Evolutionary conservation across 2,797 vertebrate species (phyloP).

Genomic region (Periparus ater): DNA sequence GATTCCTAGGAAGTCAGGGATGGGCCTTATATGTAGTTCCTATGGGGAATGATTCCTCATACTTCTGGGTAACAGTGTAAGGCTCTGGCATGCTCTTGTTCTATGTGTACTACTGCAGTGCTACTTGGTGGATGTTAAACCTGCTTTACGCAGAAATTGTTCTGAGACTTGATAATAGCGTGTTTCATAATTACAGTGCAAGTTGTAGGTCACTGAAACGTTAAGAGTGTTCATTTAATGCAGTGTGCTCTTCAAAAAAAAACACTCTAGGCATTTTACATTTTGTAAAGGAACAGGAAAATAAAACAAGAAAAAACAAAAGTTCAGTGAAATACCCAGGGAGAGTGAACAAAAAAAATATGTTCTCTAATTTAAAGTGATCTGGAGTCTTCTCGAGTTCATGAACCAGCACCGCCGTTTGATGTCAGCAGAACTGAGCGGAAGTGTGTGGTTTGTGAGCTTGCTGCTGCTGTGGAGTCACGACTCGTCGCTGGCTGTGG

Average conservation of each 20-base stretch:
- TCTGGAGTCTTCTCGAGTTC: slow-evolving; percentile 39
- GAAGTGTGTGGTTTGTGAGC: slow-evolving; percentile 58
- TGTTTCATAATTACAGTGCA: slow-evolving; percentile 14
- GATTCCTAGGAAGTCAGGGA: background rate
- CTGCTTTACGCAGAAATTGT: background rate
- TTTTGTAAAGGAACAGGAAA: background rate
- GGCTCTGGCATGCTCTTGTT: background rate
- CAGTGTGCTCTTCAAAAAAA: background rate
- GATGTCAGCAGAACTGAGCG: slow-evolving; percentile 62
- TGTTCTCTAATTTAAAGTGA: slow-evolving; percentile 20
- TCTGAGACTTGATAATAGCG: background rate
- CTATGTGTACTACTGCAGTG: background rate
- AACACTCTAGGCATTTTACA: background rate
- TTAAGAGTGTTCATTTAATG: background rate
- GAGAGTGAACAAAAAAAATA: slow-evolving; percentile 14
- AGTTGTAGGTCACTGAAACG: background rate
- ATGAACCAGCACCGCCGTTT: background rate
- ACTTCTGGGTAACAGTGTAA: background rate
- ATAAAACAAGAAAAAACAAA: background rate
- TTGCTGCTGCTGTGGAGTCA: slow-evolving; percentile 5
- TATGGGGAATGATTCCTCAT: background rate
- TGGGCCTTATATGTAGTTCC: background rate
- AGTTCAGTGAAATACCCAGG: background rate
- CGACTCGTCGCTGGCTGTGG: background rate
- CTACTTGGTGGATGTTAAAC: background rate